Evolutionary conservation across 2,888 invertebrate genomes (phyloP), one percentile per base, ranked within the genome.

Genomic region (Schizotus pectinicornis): DNA sequence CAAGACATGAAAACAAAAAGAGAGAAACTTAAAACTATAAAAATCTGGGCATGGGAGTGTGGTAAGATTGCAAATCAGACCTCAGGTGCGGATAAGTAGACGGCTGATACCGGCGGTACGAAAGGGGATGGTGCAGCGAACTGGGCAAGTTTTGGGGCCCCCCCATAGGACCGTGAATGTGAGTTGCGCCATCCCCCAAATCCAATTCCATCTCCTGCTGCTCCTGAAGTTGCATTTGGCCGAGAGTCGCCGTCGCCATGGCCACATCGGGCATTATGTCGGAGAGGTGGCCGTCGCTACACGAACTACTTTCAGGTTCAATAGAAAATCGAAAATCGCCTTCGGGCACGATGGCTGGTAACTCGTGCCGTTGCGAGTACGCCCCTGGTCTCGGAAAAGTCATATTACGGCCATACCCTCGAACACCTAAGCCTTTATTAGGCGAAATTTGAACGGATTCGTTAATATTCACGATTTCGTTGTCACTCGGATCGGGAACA

Each of bases 191-290:
- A 74, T 95, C 94, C 0, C 95, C 95, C 65, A 95, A 84, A 79
- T 93, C 93, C 68, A 94, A 80, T 77, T 93, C 92, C 74, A 94
- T 81, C 68, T 87, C 86, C 67, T 82, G 83, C 62, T 81, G 81
- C 67, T 83, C 83, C 59, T 82, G 81, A 64, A 88, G 80, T 79
- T 88, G 88, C 74, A 88, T 84, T 77, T 84, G 91, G 5, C 82
- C 89, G 74, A 84, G 84, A 63, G 85, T 90, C 63, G 87, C 89
- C 54, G 88, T 94, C 71, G 94, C 94, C 93, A 94, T 94, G 9
- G 94, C 94, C 69, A 95, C 94, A 80, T 95, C 95, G 0, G 95
- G 95, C 88, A 95, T 94, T 71, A 90, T 88, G 62, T 92, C 92
- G 13, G 90, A 87, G 61, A 91, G 80, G 70, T 89, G 88, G 70